These are phyloP conservation scores for Lordiphosa collinella DNA, from an alignment of 1,140 invertebrate species.

Conservation along the genomic window DNA sequence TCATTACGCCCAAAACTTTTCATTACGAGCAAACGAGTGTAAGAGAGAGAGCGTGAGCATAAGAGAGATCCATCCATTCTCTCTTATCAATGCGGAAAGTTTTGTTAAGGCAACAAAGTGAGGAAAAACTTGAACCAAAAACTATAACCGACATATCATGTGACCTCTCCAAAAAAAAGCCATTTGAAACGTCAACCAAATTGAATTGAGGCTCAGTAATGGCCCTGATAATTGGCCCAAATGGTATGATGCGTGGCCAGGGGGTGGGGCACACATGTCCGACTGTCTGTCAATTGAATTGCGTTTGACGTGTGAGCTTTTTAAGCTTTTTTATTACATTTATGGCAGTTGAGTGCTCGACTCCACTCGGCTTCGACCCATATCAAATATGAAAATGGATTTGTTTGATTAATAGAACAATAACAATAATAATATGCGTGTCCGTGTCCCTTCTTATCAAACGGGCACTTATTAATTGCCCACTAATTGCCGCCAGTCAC, in stretches of 20 bases:
- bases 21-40: constrained; percentile 40
- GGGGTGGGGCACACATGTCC: background rate
- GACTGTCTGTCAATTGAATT: constrained; percentile 49
- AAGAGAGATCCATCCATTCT: constrained; percentile 4
- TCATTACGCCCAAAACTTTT: constrained; percentile 74
- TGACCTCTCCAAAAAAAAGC: constrained; percentile 47
- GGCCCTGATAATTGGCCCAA: constrained; percentile 44
- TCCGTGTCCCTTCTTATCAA: constrained; percentile 12
- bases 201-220: constrained; percentile 42
- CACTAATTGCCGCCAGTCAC: constrained; percentile 55
- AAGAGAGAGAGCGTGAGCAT: constrained; percentile 6
- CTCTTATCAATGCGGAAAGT: constrained; percentile 51
- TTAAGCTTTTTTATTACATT: constrained; percentile 77
- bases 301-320: constrained; percentile 65
- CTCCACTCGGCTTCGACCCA: background rate
- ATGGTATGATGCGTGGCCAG: background rate
- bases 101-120: constrained; percentile 35
- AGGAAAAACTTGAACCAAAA: constrained; percentile 38
- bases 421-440: constrained; percentile 16
- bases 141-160: constrained; percentile 46
- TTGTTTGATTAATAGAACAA: constrained; percentile 67
- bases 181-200: constrained; percentile 54
- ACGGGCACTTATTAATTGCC: constrained; percentile 58
- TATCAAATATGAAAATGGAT: constrained; percentile 68
- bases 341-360: constrained; percentile 43